Base-by-base conservation (phyloP, 2,888 invertebrate species). In the Drosophila peninsularis region DNA sequence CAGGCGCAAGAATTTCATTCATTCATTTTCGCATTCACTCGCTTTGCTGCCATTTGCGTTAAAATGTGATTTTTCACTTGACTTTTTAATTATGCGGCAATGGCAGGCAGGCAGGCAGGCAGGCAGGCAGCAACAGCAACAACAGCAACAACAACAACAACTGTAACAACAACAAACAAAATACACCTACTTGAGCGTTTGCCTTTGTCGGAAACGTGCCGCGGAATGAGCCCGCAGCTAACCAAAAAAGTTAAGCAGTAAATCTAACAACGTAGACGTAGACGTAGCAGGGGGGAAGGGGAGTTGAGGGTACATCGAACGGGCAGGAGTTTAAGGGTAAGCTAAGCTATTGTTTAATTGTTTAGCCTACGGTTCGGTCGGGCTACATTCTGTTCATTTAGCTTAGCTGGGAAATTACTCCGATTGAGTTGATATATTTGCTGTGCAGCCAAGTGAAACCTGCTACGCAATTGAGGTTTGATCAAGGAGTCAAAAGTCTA, bases 41-140 rank as follows among this genome's bases (percentile, higher is more conserved):
- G 53, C 58, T 61, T 57, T 66, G 47, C 67, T 62, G 73, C 71
- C 73, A 66, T 80, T 81, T 83, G 80, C 86, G 75, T 81, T 77
- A 78, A 89, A 89, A 89, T 88, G 84, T 82, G 86, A 89, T 90
- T 89, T 89, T 90, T 87, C 88, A 87, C 88, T 87, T 87, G 88
- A 87, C 86, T 87, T 87, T 86, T 87, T 87, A 87, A 87, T 87
- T 87, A 87, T 83, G 83, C 85, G 81, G 83, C 81, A 74, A 71
- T 57, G 67, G 67, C 70, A 78, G 55, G 70, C 55, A 60, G 24
- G 24, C 24, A 24, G 24, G 5, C 24, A 24, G 24, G 24, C 24
- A 24, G 24, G 24, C 24, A 24, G 24, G 24, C 24, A 24, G 30
- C 54, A 17, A 13, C 5, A 68, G 14, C 19, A 54, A 17, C 49